Percentiles rank a stretch among this genome's conserved stretches.
Conservation (phyloP, 2,888 invertebrate genomes). For the Pinctada fucata region DNA sequence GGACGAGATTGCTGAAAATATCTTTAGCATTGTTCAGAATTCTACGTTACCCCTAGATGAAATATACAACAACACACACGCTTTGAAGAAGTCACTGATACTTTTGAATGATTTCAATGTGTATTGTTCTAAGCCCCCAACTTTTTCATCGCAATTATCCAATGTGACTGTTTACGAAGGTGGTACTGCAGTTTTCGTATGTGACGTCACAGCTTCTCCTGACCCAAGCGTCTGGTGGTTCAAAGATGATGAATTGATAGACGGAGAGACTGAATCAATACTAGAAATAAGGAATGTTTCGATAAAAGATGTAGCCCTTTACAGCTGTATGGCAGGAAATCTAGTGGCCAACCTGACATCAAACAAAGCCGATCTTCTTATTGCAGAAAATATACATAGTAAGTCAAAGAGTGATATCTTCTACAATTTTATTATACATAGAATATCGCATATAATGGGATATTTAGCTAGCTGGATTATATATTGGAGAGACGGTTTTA, state of each 20-base stretch:
- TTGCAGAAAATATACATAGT: background rate
- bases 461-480: no score
- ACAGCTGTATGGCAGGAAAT: constrained; percentile 43
- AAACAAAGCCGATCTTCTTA: background rate
- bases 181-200: constrained; percentile 10
- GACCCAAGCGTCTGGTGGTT: constrained; percentile 40
- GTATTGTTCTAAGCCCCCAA: constrained; percentile 38
- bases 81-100: background rate
- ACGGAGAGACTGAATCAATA: background rate
- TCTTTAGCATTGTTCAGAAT: background rate
- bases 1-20: background rate
- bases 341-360: constrained; percentile 44
- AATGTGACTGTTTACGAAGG: constrained; percentile 31
- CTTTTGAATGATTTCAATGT: constrained; percentile 19
- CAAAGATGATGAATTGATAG: constrained; percentile 22
- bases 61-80: background rate
- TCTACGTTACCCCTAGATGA: background rate
- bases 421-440: no score
- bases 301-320: constrained; percentile 18
- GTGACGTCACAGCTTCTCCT: constrained; percentile 36
- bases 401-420: background rate
- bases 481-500: no score
- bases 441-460: no score
- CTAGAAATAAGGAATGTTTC: constrained; percentile 32
- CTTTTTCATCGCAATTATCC: background rate